Conservation (phyloP, 30 jellyfish, hydroid and myxozoan species). For the Aurelia coerulea region DNA sequence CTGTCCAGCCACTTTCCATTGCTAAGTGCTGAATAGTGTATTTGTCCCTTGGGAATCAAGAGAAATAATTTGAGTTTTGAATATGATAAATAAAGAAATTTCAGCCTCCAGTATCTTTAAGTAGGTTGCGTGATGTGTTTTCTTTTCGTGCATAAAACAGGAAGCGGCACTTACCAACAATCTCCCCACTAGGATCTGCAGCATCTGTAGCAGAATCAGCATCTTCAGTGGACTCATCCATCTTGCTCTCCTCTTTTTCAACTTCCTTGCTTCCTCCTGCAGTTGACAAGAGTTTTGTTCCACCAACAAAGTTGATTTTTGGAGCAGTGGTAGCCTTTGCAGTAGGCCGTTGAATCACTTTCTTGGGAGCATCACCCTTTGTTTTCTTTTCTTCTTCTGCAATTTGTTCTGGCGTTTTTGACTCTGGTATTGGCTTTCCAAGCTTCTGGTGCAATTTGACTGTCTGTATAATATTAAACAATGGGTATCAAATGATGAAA, state of each 20-base stretch:
- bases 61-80: too few species aligned
- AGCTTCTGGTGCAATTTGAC: slow-evolving; percentile 92
- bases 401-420: slow-evolving; percentile 65
- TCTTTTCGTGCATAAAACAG: background rate
- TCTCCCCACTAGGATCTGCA: slow-evolving; percentile 45
- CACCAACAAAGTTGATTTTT: slow-evolving; percentile 93
- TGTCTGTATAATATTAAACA: slow-evolving; percentile 41
- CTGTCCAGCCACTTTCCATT: too few species aligned
- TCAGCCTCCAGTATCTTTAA: too few species aligned
- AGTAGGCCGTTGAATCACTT: slow-evolving; percentile 67
- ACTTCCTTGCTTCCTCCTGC: slow-evolving; percentile 58
- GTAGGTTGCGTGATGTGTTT: too few species aligned
- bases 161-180: slow-evolving; percentile 75
- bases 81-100: too few species aligned
- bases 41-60: too few species aligned
- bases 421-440: slow-evolving; percentile 98
- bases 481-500: background rate
- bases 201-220: slow-evolving; percentile 33
- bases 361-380: slow-evolving; percentile 36
- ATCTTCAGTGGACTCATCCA: slow-evolving; percentile 38
- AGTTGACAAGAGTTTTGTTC: slow-evolving; percentile 75
- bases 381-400: slow-evolving; percentile 65
- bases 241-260: slow-evolving; percentile 23
- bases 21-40: too few species aligned
- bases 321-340: slow-evolving; percentile 71